Conservation (phyloP, 30 jellyfish, hydroid and myxozoan species). For the Haliclystus octoradiatus region DNA sequence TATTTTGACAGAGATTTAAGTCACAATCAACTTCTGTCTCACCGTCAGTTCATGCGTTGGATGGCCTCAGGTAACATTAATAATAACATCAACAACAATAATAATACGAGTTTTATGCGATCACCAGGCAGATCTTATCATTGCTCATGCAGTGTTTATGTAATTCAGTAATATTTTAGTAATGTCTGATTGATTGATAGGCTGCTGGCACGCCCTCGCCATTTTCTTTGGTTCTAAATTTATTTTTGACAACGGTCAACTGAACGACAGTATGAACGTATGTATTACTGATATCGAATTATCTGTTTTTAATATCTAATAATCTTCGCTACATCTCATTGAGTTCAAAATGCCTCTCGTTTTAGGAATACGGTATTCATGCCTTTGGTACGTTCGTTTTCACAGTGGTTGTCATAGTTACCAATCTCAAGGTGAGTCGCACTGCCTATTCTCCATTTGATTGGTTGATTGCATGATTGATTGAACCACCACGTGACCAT, state of each 20-base stretch:
- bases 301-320: no score
- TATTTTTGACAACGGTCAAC: slow-evolving; percentile 51
- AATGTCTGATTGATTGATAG: no score
- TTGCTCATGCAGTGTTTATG: no score
- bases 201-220: slow-evolving; percentile 84
- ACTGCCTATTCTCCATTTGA: no score
- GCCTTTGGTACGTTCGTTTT: slow-evolving; percentile 79
- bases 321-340: no score
- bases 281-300: background rate
- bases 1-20: slow-evolving; percentile 88
- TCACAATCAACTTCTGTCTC: slow-evolving; percentile 57
- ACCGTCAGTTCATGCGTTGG: slow-evolving; percentile 76
- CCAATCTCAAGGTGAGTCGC: slow-evolving; percentile 76
- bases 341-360: no score
- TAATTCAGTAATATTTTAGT: no score
- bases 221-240: slow-evolving; percentile 46
- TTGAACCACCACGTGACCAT: background rate
- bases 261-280: slow-evolving; percentile 45
- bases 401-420: slow-evolving; percentile 63
- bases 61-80: slow-evolving; percentile 42
- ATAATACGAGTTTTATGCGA: no score
- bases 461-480: no score
- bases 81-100: no score
- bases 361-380: slow-evolving; percentile 75
- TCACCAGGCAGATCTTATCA: no score